These are phyloP conservation scores for Phylloscopus collybita DNA, from an alignment of 2,797 vertebrate genomes.

Conservation along the genomic window DNA sequence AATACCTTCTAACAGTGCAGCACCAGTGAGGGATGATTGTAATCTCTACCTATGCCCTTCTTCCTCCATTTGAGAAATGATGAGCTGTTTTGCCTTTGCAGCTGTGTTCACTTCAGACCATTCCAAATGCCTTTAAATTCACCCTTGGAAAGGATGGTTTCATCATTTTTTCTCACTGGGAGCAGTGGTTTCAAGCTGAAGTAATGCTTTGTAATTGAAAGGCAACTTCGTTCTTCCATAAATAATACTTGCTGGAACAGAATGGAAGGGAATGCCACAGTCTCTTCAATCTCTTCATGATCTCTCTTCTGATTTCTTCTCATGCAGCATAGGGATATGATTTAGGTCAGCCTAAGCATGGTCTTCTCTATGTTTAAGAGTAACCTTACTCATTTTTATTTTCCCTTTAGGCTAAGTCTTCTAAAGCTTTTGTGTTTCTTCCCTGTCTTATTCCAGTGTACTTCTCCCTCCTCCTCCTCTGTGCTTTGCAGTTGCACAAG, in stretches of 20 bases:
- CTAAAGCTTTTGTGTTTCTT: neutral
- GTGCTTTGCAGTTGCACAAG: neutral
- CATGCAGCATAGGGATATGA: neutral
- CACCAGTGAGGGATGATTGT: neutral
- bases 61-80: neutral
- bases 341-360: neutral
- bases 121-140: constrained; percentile 7
- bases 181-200: constrained; percentile 24
- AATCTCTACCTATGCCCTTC: neutral
- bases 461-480: neutral
- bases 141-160: neutral
- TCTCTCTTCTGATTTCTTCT: neutral
- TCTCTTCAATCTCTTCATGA: neutral
- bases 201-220: constrained; percentile 16
- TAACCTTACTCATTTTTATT: neutral
- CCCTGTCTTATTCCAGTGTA: neutral
- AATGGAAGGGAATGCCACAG: neutral
- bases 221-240: neutral
- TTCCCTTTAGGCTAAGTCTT: neutral
- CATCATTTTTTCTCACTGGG: neutral
- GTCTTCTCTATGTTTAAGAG: neutral
- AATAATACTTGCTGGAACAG: neutral
- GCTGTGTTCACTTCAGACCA: neutral
- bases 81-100: neutral
- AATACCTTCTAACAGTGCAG: neutral